phyloP scores from a whole-genome alignment of 2,888 invertebrate genomes.

The Lottia gigantea region DNA sequence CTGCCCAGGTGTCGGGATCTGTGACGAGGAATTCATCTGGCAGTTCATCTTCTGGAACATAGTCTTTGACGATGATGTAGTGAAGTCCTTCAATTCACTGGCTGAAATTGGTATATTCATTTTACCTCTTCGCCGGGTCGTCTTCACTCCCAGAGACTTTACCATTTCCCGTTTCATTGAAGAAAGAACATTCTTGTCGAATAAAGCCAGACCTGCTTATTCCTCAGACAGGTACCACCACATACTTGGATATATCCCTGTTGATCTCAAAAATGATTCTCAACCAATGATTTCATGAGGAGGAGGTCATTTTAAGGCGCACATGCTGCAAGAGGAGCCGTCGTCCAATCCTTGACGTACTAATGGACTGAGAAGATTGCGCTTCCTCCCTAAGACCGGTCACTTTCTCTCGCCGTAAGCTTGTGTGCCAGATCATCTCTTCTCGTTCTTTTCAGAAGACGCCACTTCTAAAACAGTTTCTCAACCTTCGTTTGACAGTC shows the following conservation, averaged over 20 bases:
- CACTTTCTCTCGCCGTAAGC: no score
- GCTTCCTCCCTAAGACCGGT: not conserved
- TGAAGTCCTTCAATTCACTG: not conserved
- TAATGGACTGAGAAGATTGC: not conserved
- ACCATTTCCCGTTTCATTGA: not conserved
- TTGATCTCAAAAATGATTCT: not conserved
- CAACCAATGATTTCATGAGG: not conserved
- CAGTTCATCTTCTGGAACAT: not conserved
- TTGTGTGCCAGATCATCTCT: no score
- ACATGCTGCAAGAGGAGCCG: not conserved
- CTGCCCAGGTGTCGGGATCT: not conserved
- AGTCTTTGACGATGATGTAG: not conserved
- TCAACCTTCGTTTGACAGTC: no score
- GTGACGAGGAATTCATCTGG: constrained; percentile 4
- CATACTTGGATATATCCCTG: not conserved
- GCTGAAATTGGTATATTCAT: not conserved
- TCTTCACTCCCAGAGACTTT: not conserved
- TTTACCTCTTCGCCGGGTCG: not conserved
- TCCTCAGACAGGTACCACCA: not conserved
- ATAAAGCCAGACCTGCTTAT: not conserved
- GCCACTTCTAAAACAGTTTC: constrained; percentile 10
- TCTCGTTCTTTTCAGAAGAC: no score
- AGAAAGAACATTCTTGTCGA: constrained; percentile 1
- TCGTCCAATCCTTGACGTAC: not conserved
- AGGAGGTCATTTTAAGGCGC: not conserved